Evolutionary conservation across 1,140 invertebrate species (phyloP), one percentile per base, ranked within the genome.

Genomic region (Aradophagus sp.): DNA sequence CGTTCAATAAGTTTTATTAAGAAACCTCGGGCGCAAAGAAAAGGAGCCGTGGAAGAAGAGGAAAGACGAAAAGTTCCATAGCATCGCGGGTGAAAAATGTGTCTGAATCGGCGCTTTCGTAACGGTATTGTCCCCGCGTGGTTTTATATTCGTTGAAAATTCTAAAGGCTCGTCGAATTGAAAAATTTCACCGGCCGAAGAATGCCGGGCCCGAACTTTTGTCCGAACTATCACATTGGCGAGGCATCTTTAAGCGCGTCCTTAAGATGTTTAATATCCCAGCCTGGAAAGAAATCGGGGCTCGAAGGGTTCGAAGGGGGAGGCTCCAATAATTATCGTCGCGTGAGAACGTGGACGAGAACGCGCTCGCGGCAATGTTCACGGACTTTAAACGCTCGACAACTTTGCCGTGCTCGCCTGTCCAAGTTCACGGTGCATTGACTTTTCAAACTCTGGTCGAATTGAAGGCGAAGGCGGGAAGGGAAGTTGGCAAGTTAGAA

Each of bases 301-400:
- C 70, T 67, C 35, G n/a, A n/a, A n/a, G n/a, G n/a, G n/a, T n/a
- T n/a, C n/a, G n/a, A n/a, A n/a, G n/a, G n/a, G n/a, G n/a, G n/a
- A n/a, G n/a, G n/a, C n/a, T n/a, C n/a, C n/a, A n/a, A 67, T 67
- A 74, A 78, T 79, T 75, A 77, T 79, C 75, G 77, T 75, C 66
- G 77, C 79, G 75, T 80, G 78, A 80, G 79, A 80, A 80, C 71
- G 69, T 45, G 47, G 62, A 67, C 62, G 61, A 47, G 75, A 73
- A 78, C 74, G 75, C 71, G 77, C 77, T 73, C 44, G 59, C 44
- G 67, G 63, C 58, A 44, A 71, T 19, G 36, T 53, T 67, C 66
- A 52, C 13, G 70, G 56, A 73, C 67, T 67, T 67, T 67, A 73
- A 67, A 53, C 63, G 70, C 63, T 63, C 58, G 58, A 73, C 62